These are phyloP conservation scores for Drosophila sp. DNA, from an alignment of 1,140 invertebrate species.

Conservation along the genomic window DNA sequence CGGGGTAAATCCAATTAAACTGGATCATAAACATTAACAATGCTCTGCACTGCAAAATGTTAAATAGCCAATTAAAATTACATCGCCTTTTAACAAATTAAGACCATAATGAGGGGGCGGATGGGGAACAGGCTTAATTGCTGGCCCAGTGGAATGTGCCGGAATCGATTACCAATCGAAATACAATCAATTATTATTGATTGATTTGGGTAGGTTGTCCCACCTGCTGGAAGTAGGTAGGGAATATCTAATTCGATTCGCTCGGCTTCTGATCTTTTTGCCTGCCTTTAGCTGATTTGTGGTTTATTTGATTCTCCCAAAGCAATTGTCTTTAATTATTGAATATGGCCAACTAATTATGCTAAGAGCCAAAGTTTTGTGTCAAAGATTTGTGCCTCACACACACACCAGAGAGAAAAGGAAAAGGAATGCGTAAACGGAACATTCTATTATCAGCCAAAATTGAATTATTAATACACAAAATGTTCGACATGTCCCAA, in stretches of 20 bases:
- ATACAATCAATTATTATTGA: conserved; percentile 57
- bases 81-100: conserved; percentile 51
- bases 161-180: conserved; percentile 35
- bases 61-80: conserved; percentile 60
- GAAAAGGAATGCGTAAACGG: not conserved
- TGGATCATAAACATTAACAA: conserved; percentile 52
- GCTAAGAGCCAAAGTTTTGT: conserved; percentile 50
- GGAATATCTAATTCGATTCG: conserved; percentile 23
- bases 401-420: conserved; percentile 20
- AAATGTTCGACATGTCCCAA: conserved; percentile 30
- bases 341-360: conserved; percentile 70
- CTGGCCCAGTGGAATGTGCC: conserved; percentile 1
- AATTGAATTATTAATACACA: conserved; percentile 73
- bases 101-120: conserved; percentile 39
- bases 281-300: too few relatives aligned
- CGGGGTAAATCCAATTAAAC: conserved; percentile 49
- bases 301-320: conserved; percentile 2
- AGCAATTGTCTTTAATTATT: conserved; percentile 59
- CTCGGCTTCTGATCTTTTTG: too few relatives aligned
- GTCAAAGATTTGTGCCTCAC: conserved; percentile 27
- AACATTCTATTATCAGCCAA: conserved; percentile 68
- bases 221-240: conserved; percentile 12
- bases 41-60: conserved; percentile 31
- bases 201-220: conserved; percentile 16
- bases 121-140: conserved; percentile 4